These are phyloP conservation scores for Eulithis prunata DNA, from an alignment of 2,888 invertebrate species.

Conservation along the genomic window DNA sequence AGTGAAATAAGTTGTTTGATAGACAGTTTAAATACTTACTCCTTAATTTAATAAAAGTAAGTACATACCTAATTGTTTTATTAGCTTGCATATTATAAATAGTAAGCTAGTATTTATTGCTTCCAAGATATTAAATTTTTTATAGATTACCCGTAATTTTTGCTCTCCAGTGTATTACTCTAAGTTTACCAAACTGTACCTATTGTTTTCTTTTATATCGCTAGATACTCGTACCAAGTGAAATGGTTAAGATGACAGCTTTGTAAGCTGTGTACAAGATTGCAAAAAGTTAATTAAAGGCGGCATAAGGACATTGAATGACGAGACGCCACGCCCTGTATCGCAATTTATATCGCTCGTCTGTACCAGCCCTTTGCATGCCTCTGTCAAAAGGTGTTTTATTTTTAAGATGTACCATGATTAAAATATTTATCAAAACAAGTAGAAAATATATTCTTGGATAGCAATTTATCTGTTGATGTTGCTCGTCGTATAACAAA, in stretches of 20 bases:
- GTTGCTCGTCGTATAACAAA: background rate
- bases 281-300: slow-evolving; percentile 76
- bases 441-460: background rate
- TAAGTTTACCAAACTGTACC: too few relatives aligned
- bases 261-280: slow-evolving; percentile 29
- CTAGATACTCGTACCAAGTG: background rate
- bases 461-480: background rate
- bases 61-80: too few relatives aligned
- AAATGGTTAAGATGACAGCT: slow-evolving; percentile 8
- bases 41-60: too few relatives aligned
- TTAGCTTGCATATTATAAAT: too few relatives aligned
- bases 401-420: slow-evolving; percentile 23
- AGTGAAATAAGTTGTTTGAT: too few relatives aligned
- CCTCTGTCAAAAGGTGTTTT: slow-evolving; percentile 45
- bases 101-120: too few relatives aligned
- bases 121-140: too few relatives aligned
- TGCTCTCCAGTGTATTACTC: too few relatives aligned
- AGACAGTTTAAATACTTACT: too few relatives aligned
- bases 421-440: slow-evolving; percentile 2
- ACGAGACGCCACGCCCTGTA: slow-evolving; percentile 66
- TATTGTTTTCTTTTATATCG: too few relatives aligned
- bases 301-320: slow-evolving; percentile 68
- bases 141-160: too few relatives aligned
- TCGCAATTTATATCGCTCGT: slow-evolving; percentile 65
- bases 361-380: slow-evolving; percentile 65